Conservation (phyloP, 2,797 vertebrate species). For the Chelidonichthys spinosus region DNA sequence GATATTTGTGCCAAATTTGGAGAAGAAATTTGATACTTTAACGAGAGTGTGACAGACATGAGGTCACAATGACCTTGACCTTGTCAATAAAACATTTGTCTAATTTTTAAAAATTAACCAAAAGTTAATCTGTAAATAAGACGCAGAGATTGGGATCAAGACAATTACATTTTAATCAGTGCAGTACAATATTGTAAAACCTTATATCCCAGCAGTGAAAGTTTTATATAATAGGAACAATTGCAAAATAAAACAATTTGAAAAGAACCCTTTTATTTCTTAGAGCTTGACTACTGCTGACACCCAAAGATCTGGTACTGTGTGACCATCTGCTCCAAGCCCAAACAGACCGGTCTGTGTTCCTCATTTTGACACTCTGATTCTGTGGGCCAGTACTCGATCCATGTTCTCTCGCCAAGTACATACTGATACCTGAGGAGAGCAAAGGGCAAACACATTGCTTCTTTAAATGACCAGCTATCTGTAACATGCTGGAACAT, state of each 20-base stretch:
- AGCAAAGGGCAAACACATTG: constrained; percentile 5
- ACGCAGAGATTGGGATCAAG: constrained; percentile 8
- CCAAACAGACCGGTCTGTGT: constrained; percentile 44
- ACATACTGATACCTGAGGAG: constrained; percentile 65
- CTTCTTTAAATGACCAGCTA: neutral
- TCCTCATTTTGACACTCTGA: constrained; percentile 46
- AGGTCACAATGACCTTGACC: no score
- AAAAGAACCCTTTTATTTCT: neutral
- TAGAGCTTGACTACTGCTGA: constrained; percentile 9
- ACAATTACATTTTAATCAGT: constrained; percentile 6
- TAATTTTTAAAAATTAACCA: no score
- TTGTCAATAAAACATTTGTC: no score
- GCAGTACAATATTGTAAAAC: neutral
- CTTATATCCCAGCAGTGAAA: neutral
- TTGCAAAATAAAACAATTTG: neutral
- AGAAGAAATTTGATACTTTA: no score
- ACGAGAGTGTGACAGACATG: no score
- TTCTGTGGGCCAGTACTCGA: constrained; percentile 74
- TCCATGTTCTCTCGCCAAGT: constrained; percentile 74
- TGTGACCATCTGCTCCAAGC: constrained; percentile 47
- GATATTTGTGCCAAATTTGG: no score
- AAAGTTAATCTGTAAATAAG: neutral
- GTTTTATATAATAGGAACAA: neutral
- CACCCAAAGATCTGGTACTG: constrained; percentile 35
- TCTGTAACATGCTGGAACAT: neutral